phyloP scores from a whole-genome alignment of 2,888 invertebrate species.

The Dynastes tityus region DNA sequence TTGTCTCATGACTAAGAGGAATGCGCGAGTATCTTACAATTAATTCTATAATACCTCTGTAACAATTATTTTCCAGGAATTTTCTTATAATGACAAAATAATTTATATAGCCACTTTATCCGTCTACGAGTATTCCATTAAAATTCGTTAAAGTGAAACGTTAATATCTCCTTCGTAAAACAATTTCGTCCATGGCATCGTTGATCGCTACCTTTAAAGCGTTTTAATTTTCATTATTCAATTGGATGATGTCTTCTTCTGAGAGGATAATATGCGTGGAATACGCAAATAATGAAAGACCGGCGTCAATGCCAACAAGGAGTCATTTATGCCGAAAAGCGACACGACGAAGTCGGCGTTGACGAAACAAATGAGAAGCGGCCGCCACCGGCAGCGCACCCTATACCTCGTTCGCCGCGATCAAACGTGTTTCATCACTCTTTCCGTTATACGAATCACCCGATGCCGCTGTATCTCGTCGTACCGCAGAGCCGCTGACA shows the following conservation, averaged over 20 bases:
- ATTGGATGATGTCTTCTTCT: background rate
- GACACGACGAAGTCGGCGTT: conserved; percentile 2
- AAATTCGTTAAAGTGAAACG: background rate
- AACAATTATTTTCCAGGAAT: background rate
- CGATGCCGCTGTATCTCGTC: conserved; percentile 1
- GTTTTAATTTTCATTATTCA: conserved; percentile 8
- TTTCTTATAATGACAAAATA: background rate
- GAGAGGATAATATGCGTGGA: conserved; percentile 2
- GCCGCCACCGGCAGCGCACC: background rate
- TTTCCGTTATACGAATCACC: background rate
- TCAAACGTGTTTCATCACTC: conserved; percentile 38
- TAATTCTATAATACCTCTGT: background rate
- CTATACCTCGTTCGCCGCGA: background rate
- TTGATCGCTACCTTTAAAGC: background rate
- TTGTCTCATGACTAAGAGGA: too few relatives aligned
- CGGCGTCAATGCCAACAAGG: conserved; percentile 1
- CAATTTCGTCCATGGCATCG: background rate
- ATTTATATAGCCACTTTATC: too few relatives aligned
- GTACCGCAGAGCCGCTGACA: conserved; percentile 8
- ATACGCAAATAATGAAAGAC: conserved; percentile 6
- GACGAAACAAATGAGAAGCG: conserved; percentile 26
- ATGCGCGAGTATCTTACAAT: background rate
- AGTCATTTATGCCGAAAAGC: conserved; percentile 25
- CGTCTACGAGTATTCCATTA: too few relatives aligned
- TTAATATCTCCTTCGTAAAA: background rate